Evolutionary conservation across 1,140 invertebrate species (phyloP).

Genomic region (Mycetomoellerius zeteki): DNA sequence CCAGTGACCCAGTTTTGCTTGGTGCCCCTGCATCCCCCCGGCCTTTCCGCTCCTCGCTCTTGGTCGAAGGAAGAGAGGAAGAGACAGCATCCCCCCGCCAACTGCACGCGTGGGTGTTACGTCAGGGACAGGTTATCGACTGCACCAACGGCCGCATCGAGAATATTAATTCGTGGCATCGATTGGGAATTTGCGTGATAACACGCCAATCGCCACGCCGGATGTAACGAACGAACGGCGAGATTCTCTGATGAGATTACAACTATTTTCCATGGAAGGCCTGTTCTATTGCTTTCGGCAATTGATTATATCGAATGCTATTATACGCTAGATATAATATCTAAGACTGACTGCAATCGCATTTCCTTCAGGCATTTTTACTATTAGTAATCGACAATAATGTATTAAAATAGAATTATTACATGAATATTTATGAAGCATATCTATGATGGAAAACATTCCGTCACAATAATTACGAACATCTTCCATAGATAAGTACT

Average conservation of each 20-base stretch:
- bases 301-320: background rate
- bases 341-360: background rate
- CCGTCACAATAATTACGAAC: background rate
- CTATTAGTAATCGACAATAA: background rate
- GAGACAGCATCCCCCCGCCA: constrained; percentile 35
- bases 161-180: constrained; percentile 76
- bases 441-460: background rate
- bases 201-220: constrained; percentile 59
- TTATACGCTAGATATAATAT: background rate
- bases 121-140: constrained; percentile 82
- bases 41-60: constrained; percentile 54
- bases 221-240: constrained; percentile 38
- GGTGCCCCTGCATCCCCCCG: constrained; percentile 66
- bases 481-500: background rate
- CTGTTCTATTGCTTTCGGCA: background rate
- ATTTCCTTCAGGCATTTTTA: background rate
- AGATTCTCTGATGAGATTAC: constrained; percentile 35
- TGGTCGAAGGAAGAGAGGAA: background rate
- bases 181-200: constrained; percentile 74
- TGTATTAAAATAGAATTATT: background rate
- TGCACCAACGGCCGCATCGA: constrained; percentile 64
- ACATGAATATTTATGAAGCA: background rate
- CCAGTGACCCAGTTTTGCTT: constrained; percentile 85
- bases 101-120: constrained; percentile 74
- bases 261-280: constrained; percentile 5